Base-by-base conservation (phyloP, 2,888 invertebrate genomes). In the Cephus pulcher region DNA sequence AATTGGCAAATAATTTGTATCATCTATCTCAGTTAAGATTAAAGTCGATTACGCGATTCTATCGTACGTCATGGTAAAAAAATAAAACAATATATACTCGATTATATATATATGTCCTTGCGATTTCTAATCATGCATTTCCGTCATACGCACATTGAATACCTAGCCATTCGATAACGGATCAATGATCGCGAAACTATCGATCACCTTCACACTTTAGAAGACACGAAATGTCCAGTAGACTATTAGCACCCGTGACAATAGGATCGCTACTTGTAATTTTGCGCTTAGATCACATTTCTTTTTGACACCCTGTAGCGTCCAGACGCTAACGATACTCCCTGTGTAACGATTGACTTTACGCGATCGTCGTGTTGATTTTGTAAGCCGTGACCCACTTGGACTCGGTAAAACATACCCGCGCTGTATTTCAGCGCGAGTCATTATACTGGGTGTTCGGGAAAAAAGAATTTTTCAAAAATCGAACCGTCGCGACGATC, bases 101-200 rank as follows among this genome's bases (percentile, higher is more conserved):
- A 76, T 77, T 73, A 74, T 79, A 73, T 33, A 73, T 33, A 33
- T 11, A 56, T 15, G 34, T 74, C 80, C 78, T 80, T 81, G 81
- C 77, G 76, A 75, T 82, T 84, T 83, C 85, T 84, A 86, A 86
- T 86, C 84, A 85, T 84, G 83, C 81, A 77, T 82, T 82, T 82
- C 81, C 81, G 75, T 74, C 69, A 71, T 81, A 82, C 81, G 80
- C 81, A 78, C 40, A 40, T 68, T 79, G 84, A 85, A 86, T 85
- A 77, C 75, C 33, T 40, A 34, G 23, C 12, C 71, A 3, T 32
- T 71, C 71, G 32, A 71, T 71, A 71, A 71, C 71, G 71, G 71
- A 71, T 71, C 34, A 32, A 56, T 56, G 56, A 56, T 56, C 56
- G 56, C 56, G 1, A 23, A 23, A 56, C 56, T 23, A 56, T 56